Conservation (phyloP, 2,113 vertebrate species). For the Notarius quadriscutis region DNA sequence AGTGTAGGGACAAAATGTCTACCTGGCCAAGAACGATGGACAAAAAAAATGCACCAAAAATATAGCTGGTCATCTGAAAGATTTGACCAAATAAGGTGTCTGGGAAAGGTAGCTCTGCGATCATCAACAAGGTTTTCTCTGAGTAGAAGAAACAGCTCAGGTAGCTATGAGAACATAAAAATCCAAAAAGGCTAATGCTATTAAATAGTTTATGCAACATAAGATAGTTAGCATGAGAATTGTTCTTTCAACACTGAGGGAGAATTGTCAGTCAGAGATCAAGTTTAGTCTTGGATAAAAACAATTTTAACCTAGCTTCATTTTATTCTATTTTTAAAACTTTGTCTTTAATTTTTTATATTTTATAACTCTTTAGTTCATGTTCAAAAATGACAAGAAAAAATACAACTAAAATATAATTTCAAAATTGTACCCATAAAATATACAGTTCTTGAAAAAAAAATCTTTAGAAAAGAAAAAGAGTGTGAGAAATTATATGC, state of each 20-base stretch:
- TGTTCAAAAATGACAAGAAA: not conserved
- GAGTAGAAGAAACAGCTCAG: conserved; percentile 79
- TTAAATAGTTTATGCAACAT: conserved; percentile 4
- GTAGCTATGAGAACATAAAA: conserved; percentile 70
- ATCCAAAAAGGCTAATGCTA: conserved; percentile 24
- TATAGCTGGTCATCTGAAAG: conserved; percentile 80
- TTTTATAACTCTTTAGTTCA: not conserved
- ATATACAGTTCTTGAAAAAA: not conserved
- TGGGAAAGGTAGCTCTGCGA: conserved; percentile 72
- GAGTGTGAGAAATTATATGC: not conserved
- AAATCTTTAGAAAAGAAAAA: not conserved
- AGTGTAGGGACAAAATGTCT: conserved; percentile 52
- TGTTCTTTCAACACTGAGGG: not conserved
- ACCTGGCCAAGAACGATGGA: conserved; percentile 77
- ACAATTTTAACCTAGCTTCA: not conserved
- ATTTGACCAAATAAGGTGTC: conserved; percentile 72
- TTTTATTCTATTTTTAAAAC: not conserved
- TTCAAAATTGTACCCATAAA: not conserved
- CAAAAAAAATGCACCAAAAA: conserved; percentile 77
- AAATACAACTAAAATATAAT: not conserved
- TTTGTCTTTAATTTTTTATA: not conserved
- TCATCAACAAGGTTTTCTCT: conserved; percentile 77
- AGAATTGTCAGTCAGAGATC: not conserved
- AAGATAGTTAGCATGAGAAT: not conserved
- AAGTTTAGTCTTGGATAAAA: not conserved